A percentile compares a stretch with the other conserved stretches of the same genome.
These are phyloP conservation scores for Bufo gargarizans DNA, from an alignment of 2,113 vertebrate genomes.

Conservation along the genomic window DNA sequence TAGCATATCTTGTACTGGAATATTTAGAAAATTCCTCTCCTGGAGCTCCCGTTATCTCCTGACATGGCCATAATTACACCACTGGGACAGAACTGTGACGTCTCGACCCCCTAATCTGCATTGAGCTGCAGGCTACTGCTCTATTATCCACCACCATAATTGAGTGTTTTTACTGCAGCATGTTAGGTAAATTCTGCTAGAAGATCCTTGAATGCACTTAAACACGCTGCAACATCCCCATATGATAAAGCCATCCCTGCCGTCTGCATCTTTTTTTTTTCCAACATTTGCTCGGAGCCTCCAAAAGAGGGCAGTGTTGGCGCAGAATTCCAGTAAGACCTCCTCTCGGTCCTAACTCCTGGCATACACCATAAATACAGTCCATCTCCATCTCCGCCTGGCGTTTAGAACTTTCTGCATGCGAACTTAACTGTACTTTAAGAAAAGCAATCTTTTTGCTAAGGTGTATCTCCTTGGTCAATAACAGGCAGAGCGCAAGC, in stretches of 20 bases:
- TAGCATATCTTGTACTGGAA: neutral
- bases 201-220: neutral
- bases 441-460: conserved; percentile 57
- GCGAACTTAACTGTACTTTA: conserved; percentile 68
- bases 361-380: conserved; percentile 64
- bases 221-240: neutral
- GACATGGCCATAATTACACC: neutral
- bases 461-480: conserved; percentile 33
- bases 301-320: conserved; percentile 98
- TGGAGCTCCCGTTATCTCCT: neutral
- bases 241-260: neutral
- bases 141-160: neutral
- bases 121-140: neutral
- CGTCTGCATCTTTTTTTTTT: neutral
- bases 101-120: neutral
- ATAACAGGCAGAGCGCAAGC: neutral
- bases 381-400: conserved; percentile 63
- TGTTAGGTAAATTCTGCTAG: neutral
- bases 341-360: conserved; percentile 40
- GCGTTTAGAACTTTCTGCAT: conserved; percentile 68
- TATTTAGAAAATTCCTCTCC: neutral
- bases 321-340: conserved; percentile 74
- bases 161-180: neutral
- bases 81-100: neutral
- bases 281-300: conserved; percentile 67